phyloP scores from a whole-genome alignment of 2,888 invertebrate genomes.

The Cataglyphis rosenhaueri region DNA sequence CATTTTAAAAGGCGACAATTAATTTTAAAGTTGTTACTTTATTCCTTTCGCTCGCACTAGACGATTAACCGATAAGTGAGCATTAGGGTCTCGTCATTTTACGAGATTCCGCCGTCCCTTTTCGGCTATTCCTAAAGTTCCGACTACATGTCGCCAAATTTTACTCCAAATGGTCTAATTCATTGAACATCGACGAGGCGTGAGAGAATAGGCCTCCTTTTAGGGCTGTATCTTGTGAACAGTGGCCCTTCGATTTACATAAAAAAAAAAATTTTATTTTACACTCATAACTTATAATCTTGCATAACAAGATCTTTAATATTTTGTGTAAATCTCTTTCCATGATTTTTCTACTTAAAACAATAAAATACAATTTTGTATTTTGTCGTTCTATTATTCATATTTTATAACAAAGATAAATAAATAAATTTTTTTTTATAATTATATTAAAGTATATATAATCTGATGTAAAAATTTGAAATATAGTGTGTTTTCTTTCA shows the following conservation, averaged over 20 bases:
- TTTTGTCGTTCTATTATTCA: not conserved
- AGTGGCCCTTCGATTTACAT: constrained; percentile 11
- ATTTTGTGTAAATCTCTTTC: constrained; percentile 7
- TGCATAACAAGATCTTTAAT: not conserved
- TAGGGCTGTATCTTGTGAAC: constrained; percentile 52
- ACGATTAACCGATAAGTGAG: constrained; percentile 53
- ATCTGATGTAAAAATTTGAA: not conserved
- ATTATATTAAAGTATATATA: not conserved
- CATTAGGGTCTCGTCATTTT: constrained; percentile 41
- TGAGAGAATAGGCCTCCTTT: constrained; percentile 63
- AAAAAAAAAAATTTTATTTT: constrained; percentile 11
- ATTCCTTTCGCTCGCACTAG: constrained; percentile 55
- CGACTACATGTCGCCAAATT: constrained; percentile 73
- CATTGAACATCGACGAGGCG: constrained; percentile 52
- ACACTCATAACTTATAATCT: constrained; percentile 14
- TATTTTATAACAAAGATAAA: not conserved
- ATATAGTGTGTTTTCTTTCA: not conserved
- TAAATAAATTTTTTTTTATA: not conserved
- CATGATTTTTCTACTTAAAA: not conserved
- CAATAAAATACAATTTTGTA: not conserved
- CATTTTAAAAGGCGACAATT: not conserved
- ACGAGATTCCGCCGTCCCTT: constrained; percentile 58
- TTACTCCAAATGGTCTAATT: constrained; percentile 60
- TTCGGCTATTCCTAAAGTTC: constrained; percentile 66
- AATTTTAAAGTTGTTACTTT: constrained; percentile 33